phyloP scores from a whole-genome alignment of 1,140 invertebrate genomes.

The Trachymyrmex septentrionalis region DNA sequence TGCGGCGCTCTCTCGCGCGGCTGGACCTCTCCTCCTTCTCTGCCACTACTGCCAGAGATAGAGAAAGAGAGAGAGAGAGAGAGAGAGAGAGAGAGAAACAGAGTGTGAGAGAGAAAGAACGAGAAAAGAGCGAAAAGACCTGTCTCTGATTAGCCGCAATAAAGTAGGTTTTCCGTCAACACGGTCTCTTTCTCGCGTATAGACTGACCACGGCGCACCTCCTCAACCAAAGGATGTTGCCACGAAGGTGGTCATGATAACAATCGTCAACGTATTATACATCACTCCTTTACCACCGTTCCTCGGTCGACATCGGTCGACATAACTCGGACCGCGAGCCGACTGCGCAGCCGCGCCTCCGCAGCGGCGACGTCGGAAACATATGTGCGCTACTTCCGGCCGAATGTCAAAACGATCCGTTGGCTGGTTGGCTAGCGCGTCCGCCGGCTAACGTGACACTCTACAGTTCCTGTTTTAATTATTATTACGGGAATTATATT shows the following conservation, averaged over 20 bases:
- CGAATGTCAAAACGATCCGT: constrained; percentile 78
- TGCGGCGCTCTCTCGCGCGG: constrained; percentile 39
- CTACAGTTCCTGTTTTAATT: no score
- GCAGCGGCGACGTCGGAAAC: constrained; percentile 79
- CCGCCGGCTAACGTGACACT: neutral
- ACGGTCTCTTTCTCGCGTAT: neutral
- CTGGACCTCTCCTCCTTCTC: constrained; percentile 20
- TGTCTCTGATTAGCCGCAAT: neutral
- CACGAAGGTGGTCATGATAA: constrained; percentile 69
- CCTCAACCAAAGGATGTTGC: constrained; percentile 72
- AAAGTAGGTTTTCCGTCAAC: neutral
- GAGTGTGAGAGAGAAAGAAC: neutral
- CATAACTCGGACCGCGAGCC: constrained; percentile 79
- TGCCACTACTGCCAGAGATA: neutral
- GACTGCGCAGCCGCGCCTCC: constrained; percentile 76
- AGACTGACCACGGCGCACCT: constrained; percentile 24
- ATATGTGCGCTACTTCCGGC: constrained; percentile 83
- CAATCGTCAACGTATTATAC: constrained; percentile 77
- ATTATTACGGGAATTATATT: no score
- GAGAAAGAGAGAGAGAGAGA: neutral
- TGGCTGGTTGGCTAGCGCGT: neutral
- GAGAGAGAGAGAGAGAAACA: neutral
- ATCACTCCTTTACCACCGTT: constrained; percentile 19
- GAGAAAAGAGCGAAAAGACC: neutral
- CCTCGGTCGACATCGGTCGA: constrained; percentile 68